Evolutionary conservation across 2,113 vertebrate species (phyloP).

Genomic region (Notechis scutatus): DNA sequence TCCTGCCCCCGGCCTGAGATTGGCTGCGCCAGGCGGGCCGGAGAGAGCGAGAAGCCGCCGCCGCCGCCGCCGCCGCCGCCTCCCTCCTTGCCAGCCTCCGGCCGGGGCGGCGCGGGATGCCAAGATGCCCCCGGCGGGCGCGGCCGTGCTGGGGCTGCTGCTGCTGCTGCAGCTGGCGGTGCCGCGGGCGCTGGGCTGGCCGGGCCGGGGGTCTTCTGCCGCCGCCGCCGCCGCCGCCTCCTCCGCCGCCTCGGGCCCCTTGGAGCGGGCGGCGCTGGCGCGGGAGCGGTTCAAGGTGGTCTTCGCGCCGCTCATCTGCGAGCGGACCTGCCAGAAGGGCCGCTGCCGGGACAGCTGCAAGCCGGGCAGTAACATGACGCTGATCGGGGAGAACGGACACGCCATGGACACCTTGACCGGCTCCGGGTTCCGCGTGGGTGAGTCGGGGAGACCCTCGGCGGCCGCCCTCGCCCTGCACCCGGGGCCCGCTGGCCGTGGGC

Average conservation of each 20-base stretch:
- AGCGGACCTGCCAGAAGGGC: constrained; percentile 85
- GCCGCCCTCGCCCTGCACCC: not conserved
- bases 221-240: too few relatives aligned
- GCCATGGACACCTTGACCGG: constrained; percentile 86
- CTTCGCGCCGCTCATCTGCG: constrained; percentile 88
- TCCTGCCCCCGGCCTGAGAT: not conserved
- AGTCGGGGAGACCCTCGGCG: constrained; percentile 53
- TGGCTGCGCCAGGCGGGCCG: constrained; percentile 4
- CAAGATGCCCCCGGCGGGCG: constrained; percentile 47
- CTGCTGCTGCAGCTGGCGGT: constrained; percentile 1
- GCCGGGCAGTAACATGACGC: constrained; percentile 90
- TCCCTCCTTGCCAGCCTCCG: not conserved
- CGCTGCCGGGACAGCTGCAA: constrained; percentile 88
- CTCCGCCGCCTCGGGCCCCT: constrained; percentile 63
- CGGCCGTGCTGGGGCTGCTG: constrained; percentile 29
- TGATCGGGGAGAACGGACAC: constrained; percentile 91
- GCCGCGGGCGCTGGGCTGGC: constrained; percentile 24
- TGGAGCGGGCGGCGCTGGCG: constrained; percentile 74
- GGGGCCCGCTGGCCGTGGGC: not conserved
- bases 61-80: not conserved
- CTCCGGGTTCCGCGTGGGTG: constrained; percentile 91
- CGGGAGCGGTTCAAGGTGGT: constrained; percentile 93
- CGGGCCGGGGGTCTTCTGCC: constrained; percentile 3
- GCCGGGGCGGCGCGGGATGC: constrained; percentile 38
- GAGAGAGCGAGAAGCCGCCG: not conserved